Percentiles rank a stretch among this genome's conserved stretches.
Evolutionary conservation across 2,797 vertebrate species (phyloP).

Genomic region (Enteromius paludinosus): DNA sequence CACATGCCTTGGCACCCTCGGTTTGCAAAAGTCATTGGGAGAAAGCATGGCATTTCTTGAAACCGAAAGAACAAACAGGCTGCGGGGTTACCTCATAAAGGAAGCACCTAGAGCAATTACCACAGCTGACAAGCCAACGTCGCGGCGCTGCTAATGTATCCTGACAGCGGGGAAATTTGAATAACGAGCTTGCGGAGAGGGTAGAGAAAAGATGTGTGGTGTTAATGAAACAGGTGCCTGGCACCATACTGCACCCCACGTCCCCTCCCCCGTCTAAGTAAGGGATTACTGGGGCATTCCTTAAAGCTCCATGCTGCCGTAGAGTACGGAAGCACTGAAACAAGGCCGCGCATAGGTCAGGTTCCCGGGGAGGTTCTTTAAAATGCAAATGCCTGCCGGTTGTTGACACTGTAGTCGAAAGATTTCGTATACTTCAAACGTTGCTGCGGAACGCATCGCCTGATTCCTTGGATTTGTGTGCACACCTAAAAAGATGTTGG

Average conservation of each 20-base stretch:
- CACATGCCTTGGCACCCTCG: conserved; percentile 66
- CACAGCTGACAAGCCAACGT: conserved; percentile 81
- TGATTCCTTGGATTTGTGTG: conserved; percentile 9
- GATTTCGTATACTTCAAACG: conserved; percentile 62
- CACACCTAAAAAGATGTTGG: background rate
- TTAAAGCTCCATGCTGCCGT: conserved; percentile 58
- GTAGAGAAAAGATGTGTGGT: conserved; percentile 70
- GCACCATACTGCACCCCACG: conserved; percentile 50
- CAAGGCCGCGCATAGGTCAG: conserved; percentile 54
- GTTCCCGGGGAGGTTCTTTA: conserved; percentile 56
- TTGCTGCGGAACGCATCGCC: conserved; percentile 39
- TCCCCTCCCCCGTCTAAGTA: conserved; percentile 69
- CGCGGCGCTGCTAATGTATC: conserved; percentile 77
- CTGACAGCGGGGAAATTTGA: conserved; percentile 85
- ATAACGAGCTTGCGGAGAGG: conserved; percentile 76
- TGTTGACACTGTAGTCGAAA: conserved; percentile 63
- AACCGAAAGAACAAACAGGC: conserved; percentile 74
- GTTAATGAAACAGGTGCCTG: conserved; percentile 83
- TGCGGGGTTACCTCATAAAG: conserved; percentile 79
- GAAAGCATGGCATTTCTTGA: conserved; percentile 58
- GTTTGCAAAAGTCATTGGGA: conserved; percentile 71
- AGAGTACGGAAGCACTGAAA: conserved; percentile 57
- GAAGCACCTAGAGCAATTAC: conserved; percentile 83
- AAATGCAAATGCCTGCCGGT: conserved; percentile 64
- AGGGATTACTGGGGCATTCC: conserved; percentile 72